Conservation (phyloP, 2,113 vertebrate species). For the Crotalus viridis region DNA sequence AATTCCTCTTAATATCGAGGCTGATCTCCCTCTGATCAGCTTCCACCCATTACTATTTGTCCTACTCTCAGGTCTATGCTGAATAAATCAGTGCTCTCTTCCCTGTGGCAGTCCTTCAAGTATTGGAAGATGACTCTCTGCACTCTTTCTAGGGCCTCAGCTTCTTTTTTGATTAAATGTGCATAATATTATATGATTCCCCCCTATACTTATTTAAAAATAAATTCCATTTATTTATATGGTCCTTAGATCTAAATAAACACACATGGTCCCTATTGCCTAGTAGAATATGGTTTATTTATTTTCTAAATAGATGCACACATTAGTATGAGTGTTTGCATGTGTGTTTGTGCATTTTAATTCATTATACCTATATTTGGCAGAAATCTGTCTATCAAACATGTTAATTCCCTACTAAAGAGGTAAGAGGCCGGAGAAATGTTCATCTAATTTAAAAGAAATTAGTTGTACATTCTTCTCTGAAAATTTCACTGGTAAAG, state of each 20-base stretch:
- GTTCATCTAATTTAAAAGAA: slow-evolving; percentile 68
- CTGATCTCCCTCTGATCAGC: background rate
- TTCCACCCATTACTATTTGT: background rate
- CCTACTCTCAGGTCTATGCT: background rate
- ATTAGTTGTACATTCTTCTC: slow-evolving; percentile 61
- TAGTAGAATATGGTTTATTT: background rate
- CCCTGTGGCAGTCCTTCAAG: background rate
- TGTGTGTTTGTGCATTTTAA: background rate
- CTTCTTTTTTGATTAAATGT: background rate
- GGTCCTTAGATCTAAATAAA: background rate
- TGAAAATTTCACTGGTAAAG: slow-evolving; percentile 65
- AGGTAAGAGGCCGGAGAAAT: background rate
- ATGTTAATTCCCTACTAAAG: slow-evolving; percentile 56
- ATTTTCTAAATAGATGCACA: slow-evolving; percentile 6
- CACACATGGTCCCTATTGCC: background rate
- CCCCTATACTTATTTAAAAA: background rate
- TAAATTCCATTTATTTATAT: background rate
- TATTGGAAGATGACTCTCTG: background rate
- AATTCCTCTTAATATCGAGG: background rate
- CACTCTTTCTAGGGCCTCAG: background rate
- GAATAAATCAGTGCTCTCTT: background rate
- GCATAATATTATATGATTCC: background rate
- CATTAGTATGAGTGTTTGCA: slow-evolving; percentile 18
- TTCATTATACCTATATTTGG: background rate
- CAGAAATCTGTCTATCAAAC: slow-evolving; percentile 55